Conservation (phyloP, 2,113 vertebrate species). For the Corythornis vintsioides region DNA sequence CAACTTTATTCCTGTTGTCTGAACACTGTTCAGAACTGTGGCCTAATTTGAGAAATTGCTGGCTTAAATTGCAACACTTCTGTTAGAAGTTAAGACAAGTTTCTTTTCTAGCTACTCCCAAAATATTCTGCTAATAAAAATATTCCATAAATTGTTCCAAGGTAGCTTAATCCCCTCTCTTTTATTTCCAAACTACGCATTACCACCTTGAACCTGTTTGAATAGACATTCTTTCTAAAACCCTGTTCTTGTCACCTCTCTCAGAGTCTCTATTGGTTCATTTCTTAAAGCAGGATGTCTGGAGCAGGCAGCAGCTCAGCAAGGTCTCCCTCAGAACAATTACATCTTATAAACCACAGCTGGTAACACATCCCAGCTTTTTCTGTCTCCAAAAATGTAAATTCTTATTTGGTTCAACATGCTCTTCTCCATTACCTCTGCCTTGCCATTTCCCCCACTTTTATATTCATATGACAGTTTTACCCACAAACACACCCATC, state of each 20-base stretch:
- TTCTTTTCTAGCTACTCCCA: neutral
- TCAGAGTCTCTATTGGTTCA: neutral
- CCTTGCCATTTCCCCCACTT: neutral
- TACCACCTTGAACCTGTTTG: neutral
- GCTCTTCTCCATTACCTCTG: neutral
- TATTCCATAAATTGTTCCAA: neutral
- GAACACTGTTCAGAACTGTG: neutral
- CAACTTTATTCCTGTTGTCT: neutral
- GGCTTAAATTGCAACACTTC: neutral
- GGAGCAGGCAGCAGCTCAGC: neutral
- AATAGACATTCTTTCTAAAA: neutral
- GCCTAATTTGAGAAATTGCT: neutral
- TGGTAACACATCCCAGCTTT: neutral
- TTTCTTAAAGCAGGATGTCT: neutral
- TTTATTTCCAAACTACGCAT: neutral
- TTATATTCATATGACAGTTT: neutral
- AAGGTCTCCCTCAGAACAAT: neutral
- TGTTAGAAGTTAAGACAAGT: neutral
- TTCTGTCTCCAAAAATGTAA: neutral
- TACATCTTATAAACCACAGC: neutral
- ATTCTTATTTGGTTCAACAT: neutral
- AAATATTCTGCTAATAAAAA: neutral
- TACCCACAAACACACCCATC: neutral
- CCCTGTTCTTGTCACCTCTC: neutral
- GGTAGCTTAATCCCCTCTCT: neutral